Percentiles rank a stretch among this genome's conserved stretches.
phyloP scores from a whole-genome alignment of 1,140 invertebrate species.

The Dendrolimus punctatus region DNA sequence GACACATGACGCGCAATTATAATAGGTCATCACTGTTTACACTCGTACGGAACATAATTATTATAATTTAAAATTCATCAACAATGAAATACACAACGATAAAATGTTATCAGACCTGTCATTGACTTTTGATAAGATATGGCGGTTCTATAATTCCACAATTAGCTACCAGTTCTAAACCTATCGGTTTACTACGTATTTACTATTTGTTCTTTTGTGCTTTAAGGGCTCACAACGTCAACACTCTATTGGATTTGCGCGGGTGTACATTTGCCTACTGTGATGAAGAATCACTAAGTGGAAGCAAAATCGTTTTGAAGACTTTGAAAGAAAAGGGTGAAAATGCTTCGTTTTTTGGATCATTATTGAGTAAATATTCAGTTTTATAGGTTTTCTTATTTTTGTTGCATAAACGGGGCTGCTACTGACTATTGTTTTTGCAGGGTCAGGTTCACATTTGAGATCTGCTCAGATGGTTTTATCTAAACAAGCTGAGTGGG shows the following conservation, averaged over 20 bases:
- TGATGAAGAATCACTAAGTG: constrained; percentile 71
- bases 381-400: neutral
- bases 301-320: constrained; percentile 71
- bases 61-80: neutral
- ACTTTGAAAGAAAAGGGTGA: constrained; percentile 74
- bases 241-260: constrained; percentile 73
- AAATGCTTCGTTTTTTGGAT: constrained; percentile 77
- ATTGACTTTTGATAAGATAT: constrained; percentile 46
- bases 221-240: constrained; percentile 73
- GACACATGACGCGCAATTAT: too few species aligned
- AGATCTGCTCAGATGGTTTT: constrained; percentile 76
- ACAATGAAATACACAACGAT: constrained; percentile 34
- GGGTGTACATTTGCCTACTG: constrained; percentile 74
- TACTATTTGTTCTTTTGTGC: constrained; percentile 17
- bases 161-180: constrained; percentile 31
- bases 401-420: neutral
- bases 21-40: too few species aligned
- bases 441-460: constrained; percentile 75
- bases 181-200: constrained; percentile 16
- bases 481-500: constrained; percentile 74
- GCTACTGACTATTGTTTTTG: constrained; percentile 5
- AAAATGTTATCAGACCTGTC: constrained; percentile 59
- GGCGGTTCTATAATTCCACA: constrained; percentile 46
- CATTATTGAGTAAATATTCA: constrained; percentile 65
- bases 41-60: too few species aligned